phyloP scores from a whole-genome alignment of 2,113 vertebrate species.

The Syrrhaptes paradoxus region DNA sequence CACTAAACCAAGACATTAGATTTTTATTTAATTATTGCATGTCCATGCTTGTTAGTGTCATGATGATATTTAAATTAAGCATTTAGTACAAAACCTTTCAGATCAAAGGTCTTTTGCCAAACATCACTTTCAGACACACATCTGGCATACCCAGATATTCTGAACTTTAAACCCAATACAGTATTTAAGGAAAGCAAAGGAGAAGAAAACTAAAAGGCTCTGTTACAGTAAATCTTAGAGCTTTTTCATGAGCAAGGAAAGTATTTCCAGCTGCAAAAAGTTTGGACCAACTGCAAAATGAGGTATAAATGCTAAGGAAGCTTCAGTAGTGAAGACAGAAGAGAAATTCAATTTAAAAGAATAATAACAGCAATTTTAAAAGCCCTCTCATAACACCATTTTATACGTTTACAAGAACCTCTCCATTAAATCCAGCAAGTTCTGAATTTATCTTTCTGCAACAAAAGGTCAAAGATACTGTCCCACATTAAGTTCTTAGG shows the following conservation, averaged over 20 bases:
- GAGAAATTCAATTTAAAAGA: neutral
- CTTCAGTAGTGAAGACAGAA: neutral
- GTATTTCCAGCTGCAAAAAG: neutral
- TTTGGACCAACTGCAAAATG: neutral
- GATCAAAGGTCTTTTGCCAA: neutral
- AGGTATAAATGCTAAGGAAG: neutral
- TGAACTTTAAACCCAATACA: neutral
- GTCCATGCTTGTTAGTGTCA: neutral
- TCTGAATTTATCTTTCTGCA: neutral
- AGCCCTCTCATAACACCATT: neutral
- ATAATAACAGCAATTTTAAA: neutral
- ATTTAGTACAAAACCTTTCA: neutral
- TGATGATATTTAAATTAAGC: neutral
- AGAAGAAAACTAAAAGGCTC: neutral
- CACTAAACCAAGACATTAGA: neutral
- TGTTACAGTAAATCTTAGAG: neutral
- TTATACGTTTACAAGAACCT: neutral
- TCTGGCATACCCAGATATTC: neutral
- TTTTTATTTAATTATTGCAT: neutral
- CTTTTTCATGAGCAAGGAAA: neutral
- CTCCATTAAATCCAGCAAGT: neutral
- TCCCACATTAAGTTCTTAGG: neutral
- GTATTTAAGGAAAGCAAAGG: neutral
- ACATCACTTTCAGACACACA: neutral
- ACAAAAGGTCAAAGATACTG: neutral